phyloP scores from a whole-genome alignment of 35 echinoderm and acorn worm species.

The Heliocidaris tuberculata region DNA sequence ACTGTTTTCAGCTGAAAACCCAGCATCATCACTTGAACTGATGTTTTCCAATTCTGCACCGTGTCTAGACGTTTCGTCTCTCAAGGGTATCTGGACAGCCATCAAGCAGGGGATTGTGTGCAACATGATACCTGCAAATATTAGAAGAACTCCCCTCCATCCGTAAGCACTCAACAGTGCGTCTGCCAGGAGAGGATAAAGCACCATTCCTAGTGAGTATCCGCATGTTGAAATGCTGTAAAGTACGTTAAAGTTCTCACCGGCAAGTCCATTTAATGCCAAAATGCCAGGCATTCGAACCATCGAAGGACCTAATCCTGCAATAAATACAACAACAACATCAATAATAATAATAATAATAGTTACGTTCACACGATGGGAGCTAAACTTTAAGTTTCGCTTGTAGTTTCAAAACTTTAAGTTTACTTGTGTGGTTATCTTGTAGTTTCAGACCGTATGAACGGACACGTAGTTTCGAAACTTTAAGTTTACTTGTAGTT shows the following conservation, averaged over 20 bases:
- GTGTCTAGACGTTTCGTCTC: not conserved
- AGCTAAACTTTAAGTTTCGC: too few species aligned
- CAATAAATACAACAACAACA: not conserved
- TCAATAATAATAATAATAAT: too few species aligned
- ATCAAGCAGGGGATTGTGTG: not conserved
- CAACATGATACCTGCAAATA: not conserved
- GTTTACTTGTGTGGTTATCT: too few species aligned
- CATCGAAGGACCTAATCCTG: not conserved
- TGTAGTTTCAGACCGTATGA: too few species aligned
- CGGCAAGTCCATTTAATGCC: not conserved
- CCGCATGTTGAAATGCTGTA: not conserved
- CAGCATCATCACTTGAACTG: too few species aligned
- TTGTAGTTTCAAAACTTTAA: too few species aligned
- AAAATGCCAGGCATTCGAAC: not conserved
- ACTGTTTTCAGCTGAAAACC: not conserved
- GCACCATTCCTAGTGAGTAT: not conserved
- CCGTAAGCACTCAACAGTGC: not conserved
- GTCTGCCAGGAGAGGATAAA: not conserved
- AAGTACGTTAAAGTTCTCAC: not conserved
- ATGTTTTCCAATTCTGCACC: not conserved
- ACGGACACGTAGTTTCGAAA: too few species aligned
- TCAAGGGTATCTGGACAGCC: not conserved
- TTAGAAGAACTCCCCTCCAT: not conserved
- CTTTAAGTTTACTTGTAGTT: too few species aligned
- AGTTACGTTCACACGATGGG: too few species aligned